Percentiles rank a stretch among this genome's conserved stretches.
phyloP scores from a whole-genome alignment of 2,113 vertebrate species.

The Lathamus discolor region DNA sequence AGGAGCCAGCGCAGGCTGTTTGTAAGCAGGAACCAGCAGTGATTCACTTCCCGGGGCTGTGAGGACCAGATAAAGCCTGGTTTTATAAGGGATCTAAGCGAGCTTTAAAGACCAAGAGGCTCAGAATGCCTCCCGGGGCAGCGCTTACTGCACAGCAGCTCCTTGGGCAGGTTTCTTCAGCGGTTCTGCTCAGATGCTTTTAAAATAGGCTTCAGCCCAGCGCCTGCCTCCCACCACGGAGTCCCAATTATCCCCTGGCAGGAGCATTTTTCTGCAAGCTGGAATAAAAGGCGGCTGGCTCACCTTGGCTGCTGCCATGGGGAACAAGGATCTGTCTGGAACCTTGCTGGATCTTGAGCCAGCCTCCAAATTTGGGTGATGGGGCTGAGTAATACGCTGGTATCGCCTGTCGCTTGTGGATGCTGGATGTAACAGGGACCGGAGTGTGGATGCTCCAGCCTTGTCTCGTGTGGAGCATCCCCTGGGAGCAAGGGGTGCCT shows the following conservation, averaged over 20 bases:
- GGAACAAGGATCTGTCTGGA: neutral
- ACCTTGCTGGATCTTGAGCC: neutral
- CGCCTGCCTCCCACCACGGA: neutral
- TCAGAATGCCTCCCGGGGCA: neutral
- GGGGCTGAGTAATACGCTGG: neutral
- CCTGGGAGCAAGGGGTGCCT: neutral
- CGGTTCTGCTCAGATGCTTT: neutral
- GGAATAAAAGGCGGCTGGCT: neutral
- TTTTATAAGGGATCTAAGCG: neutral
- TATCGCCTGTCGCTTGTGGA: fast-evolving
- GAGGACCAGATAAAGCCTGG: neutral
- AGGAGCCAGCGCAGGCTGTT: fast-evolving
- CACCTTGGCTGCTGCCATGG: neutral
- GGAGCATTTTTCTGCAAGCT: conserved; percentile 4
- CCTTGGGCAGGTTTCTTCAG: neutral
- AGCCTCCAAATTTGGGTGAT: neutral
- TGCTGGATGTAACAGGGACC: neutral
- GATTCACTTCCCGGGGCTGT: neutral
- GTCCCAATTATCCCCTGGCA: conserved; percentile 8
- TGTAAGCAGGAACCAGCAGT: neutral
- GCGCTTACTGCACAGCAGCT: neutral
- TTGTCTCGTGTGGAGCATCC: fast-evolving
- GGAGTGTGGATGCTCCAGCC: neutral
- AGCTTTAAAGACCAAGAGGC: neutral
- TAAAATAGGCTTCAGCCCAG: conserved; percentile 1